Percentiles rank a stretch among this genome's conserved stretches.
Evolutionary conservation across 2,113 vertebrate species (phyloP).

Genomic region (Spea bombifrons): DNA sequence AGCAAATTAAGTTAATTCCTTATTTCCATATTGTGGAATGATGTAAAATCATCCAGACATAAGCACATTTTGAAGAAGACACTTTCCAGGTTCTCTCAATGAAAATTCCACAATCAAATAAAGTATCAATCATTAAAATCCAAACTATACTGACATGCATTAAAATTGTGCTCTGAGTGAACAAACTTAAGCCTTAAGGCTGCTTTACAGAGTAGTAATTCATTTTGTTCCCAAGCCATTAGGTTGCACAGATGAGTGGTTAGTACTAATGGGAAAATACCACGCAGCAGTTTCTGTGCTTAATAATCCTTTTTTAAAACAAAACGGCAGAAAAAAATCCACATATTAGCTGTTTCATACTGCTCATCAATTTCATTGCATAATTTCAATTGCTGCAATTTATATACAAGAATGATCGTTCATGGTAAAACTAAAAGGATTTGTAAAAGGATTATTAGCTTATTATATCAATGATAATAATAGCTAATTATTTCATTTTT

Average conservation of each 20-base stretch:
- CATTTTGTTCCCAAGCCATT: constrained; percentile 31
- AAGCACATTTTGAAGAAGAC: background rate
- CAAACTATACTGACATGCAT: constrained; percentile 32
- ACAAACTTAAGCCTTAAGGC: constrained; percentile 33
- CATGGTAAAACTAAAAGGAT: too few relatives aligned
- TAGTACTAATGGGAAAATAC: constrained; percentile 33
- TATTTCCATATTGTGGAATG: constrained; percentile 35
- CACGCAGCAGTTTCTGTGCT: constrained; percentile 16
- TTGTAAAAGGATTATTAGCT: background rate
- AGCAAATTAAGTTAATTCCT: constrained; percentile 15
- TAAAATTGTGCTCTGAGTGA: constrained; percentile 38
- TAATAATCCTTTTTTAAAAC: constrained; percentile 17
- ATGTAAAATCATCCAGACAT: constrained; percentile 1
- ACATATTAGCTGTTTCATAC: constrained; percentile 21
- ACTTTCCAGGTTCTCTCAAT: constrained; percentile 5
- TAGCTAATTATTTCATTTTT: background rate
- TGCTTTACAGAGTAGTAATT: constrained; percentile 39
- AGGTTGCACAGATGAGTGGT: constrained; percentile 38
- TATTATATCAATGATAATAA: background rate
- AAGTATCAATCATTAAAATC: constrained; percentile 41
- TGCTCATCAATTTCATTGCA: constrained; percentile 14
- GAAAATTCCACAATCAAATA: constrained; percentile 5
- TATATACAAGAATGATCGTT: background rate
- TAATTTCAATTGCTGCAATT: constrained; percentile 13
- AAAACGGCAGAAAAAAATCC: constrained; percentile 7